Evolutionary conservation across 2,113 vertebrate genomes (phyloP).

Genomic region (Mustela lutreola): DNA sequence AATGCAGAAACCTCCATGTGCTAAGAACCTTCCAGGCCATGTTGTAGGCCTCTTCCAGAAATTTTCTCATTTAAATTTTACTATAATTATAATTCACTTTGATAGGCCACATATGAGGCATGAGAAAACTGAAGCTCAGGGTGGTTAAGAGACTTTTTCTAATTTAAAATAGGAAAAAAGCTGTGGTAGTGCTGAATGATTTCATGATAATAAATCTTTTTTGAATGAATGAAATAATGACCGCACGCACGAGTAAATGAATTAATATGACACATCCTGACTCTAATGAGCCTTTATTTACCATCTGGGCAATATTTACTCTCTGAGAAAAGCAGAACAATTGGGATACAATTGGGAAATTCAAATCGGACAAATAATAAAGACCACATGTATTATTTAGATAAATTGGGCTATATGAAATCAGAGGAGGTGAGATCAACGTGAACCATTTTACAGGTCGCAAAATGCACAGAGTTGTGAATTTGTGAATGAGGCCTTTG

Average conservation of each 20-base stretch:
- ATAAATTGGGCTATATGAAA: not conserved
- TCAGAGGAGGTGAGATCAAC: not conserved
- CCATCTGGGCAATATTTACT: not conserved
- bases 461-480: not conserved
- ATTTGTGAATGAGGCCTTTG: not conserved
- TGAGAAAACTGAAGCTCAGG: not conserved
- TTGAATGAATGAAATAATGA: not conserved
- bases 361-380: not conserved
- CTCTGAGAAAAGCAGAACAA: not conserved
- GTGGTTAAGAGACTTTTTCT: not conserved
- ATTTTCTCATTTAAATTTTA: not conserved
- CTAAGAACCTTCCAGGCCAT: not conserved
- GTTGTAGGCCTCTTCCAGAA: not conserved
- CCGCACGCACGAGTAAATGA: not conserved
- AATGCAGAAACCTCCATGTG: not conserved
- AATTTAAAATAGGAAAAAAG: not conserved
- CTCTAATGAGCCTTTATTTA: slow-evolving; percentile 13
- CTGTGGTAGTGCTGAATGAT: not conserved
- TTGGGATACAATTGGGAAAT: not conserved
- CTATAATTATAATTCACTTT: not conserved
- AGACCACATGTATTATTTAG: not conserved
- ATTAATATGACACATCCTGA: not conserved
- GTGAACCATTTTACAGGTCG: not conserved
- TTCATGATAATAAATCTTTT: not conserved
- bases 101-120: not conserved